Base-by-base conservation (phyloP, 2,113 vertebrate species). In the Terrapene triunguis region DNA sequence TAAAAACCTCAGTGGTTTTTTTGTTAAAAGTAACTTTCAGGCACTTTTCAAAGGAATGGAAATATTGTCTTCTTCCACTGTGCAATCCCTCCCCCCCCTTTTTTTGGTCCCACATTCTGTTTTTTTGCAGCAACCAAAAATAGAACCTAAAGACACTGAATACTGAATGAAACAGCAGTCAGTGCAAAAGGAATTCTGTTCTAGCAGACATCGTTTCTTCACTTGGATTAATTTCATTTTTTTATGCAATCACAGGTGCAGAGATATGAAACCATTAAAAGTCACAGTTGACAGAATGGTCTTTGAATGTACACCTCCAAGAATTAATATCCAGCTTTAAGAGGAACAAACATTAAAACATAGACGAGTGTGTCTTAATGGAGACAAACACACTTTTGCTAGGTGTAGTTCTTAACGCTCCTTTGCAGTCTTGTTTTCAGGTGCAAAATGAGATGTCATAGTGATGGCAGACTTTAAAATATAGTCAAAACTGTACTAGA, bases 311-410 rank as follows among this genome's bases (percentile, higher is more conserved):
- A 59, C 10, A 6, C 25, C 47, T 72, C 11, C 38, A 62, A 54
- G 25, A 80, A 62, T 35, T 65, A 55, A 27, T 38, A 12, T 85
- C 11, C n/a, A 54, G 27, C 51, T 51, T 62, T 12, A 44, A 54
- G 47, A 89, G 38, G 51, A 80, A 74, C 53, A 95, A 93, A 86
- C 89, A 32, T 89, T 5, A 84, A 89, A 89, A 62, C 54, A 85
- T 24, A 74, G 32, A 74, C 80, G 80, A 38, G 2, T 54, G 47
- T 89, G 35, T 17, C 87, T 54, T 85, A 92, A 62, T 57, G 32
- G 48, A 29, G 44, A 82, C 84, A 51, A 78, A 44, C 32, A 83
- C 69, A 50, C 72, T 12, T 92, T 22, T 74, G n/a, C 53, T 32
- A 9, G 24, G 25, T 80, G 14, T 87, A 62, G 65, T 80, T 85